These are phyloP conservation scores for Ormyrus pomaceus DNA, from an alignment of 2,888 invertebrate genomes.

Conservation along the genomic window DNA sequence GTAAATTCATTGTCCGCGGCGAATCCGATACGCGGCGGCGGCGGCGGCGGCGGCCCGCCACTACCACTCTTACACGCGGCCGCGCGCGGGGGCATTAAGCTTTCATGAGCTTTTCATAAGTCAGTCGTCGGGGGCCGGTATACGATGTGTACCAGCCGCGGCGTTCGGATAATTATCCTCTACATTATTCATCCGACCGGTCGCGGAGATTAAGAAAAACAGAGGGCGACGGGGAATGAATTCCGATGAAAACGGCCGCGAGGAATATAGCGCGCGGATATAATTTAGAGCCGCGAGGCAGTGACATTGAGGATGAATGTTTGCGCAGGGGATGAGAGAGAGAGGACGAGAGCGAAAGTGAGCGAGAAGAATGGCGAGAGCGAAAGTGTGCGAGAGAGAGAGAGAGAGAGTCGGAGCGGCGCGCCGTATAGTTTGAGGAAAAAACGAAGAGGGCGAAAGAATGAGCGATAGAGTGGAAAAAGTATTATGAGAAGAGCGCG, in stretches of 20 bases:
- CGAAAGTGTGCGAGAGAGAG: conserved; percentile 11
- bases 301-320: conserved; percentile 39
- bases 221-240: conserved; percentile 3
- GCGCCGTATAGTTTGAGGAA: not conserved
- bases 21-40: not conserved
- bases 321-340: conserved; percentile 1
- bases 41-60: not conserved
- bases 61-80: conserved; percentile 14
- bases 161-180: conserved; percentile 50
- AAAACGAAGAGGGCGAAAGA: conserved; percentile 3
- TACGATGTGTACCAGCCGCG: no score
- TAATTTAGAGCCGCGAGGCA: conserved; percentile 14
- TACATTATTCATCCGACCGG: conserved; percentile 53
- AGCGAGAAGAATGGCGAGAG: conserved; percentile 32
- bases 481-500: not conserved
- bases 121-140: conserved; percentile 3
- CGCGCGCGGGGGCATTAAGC: conserved; percentile 44
- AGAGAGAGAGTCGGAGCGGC: not conserved
- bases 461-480: conserved; percentile 14
- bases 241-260: conserved; percentile 27
- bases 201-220: conserved; percentile 12
- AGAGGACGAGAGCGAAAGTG: not conserved
- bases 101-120: conserved; percentile 57
- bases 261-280: not conserved
- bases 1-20: conserved; percentile 33